Base-by-base conservation (phyloP, 2,797 vertebrate genomes). In the Pelochelys cantorii region DNA sequence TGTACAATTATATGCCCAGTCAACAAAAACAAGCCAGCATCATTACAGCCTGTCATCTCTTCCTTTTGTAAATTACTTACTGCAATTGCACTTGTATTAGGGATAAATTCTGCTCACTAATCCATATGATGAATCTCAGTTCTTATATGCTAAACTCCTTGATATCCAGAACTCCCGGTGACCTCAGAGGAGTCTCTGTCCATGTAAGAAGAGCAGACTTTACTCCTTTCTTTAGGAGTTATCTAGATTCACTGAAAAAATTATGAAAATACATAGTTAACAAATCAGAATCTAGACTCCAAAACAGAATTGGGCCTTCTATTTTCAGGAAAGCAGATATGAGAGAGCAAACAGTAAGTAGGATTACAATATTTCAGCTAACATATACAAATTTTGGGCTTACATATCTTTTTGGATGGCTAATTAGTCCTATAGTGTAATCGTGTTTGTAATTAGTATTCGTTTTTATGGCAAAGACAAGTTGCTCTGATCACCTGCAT, bases 191-290 rank as follows among this genome's bases (percentile, higher is more conserved):
- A 92, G 65, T 7, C 62, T 14, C 74, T 79, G 3, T 20, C 37
- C 22, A 48, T 89, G 22, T 56, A 11, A 90, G 60, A 85, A 91
- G 15, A 84, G 31, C 20, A 59, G 15, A 12, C 59, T 7, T 85
- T 85, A 90, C 11, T 81, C 87, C 89, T 62, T 17, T 93, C 88
- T 91, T 90, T 55, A 78, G 55, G 55, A 53, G 88, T 87, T 85
- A 79, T 59, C 60, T 87, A 93, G 86, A 83, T 31, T 89, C 91
- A 90, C 22, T 37, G 48, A 93, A 83, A 3, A 90, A 93, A 92
- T 83, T 48, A 48, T 48, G 65, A 5, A 9, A 18, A 10, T 37
- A 71, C 65, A 37, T 71, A 71, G n/a, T 71, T 71, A 37, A 71
- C 18, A 37, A 71, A 71, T 71, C 65, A 71, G 65, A 71, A 10